These are phyloP conservation scores for Chrysochloris asiatica DNA, from an alignment of 2,113 vertebrate genomes.

Conservation along the genomic window DNA sequence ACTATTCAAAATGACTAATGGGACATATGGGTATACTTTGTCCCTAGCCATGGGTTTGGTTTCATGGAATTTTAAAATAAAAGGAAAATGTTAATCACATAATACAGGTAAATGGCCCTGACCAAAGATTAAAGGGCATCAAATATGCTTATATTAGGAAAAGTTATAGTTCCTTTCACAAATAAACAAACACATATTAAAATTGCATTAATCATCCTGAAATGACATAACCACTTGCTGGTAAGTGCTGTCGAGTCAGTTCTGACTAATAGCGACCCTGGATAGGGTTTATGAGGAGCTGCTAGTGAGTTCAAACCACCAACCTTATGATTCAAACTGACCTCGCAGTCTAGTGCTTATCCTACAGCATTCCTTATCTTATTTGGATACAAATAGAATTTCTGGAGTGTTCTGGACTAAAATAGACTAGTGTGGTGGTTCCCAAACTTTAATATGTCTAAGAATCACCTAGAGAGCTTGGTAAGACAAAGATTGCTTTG, in stretches of 20 bases:
- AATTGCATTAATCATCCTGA: neutral
- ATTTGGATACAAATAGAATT: neutral
- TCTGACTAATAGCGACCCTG: too few relatives aligned
- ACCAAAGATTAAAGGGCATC: neutral
- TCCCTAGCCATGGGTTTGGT: neutral
- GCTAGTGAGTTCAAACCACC: neutral
- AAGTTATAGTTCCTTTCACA: neutral
- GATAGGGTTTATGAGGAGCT: too few relatives aligned
- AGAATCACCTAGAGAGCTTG: neutral
- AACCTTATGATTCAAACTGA: conserved; percentile 5
- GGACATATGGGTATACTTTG: neutral
- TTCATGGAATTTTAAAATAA: neutral
- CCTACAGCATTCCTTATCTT: neutral
- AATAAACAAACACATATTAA: neutral
- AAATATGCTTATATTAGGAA: conserved; percentile 20
- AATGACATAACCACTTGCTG: neutral
- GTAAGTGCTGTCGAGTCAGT: too few relatives aligned
- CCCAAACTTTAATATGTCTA: neutral
- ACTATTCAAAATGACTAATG: neutral
- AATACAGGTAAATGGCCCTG: neutral
- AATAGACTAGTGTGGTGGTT: neutral
- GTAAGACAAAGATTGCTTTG: neutral
- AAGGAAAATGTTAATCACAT: neutral
- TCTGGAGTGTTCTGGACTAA: neutral
- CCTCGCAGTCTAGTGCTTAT: too few relatives aligned